phyloP scores from a whole-genome alignment of 2,888 invertebrate genomes.

The Elgonia sp. region DNA sequence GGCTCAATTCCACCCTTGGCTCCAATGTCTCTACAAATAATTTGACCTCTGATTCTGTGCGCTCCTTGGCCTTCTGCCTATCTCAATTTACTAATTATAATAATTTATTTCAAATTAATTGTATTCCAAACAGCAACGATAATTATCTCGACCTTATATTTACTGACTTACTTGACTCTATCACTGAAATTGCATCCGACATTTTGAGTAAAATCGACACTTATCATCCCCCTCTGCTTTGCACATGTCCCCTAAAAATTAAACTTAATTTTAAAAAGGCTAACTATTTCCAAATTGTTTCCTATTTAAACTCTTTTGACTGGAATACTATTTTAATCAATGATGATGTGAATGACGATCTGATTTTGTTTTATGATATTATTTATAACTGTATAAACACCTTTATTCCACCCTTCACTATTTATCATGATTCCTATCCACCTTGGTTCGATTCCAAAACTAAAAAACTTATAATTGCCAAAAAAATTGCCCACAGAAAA shows the following conservation, averaged over 20 bases:
- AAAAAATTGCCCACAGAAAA: constrained; percentile 25
- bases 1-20: constrained; percentile 9
- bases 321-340: neutral
- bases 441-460: constrained; percentile 8
- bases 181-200: neutral
- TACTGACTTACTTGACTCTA: neutral
- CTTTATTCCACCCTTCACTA: neutral
- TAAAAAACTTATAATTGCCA: neutral
- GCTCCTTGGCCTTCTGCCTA: neutral
- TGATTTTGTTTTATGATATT: neutral
- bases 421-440: constrained; percentile 1
- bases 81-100: neutral
- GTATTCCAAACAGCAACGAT: neutral
- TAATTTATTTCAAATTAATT: constrained; percentile 10
- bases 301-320: constrained; percentile 7
- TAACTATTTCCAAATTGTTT: neutral
- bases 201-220: neutral
- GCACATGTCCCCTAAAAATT: no score
- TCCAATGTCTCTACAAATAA: neutral
- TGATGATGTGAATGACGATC: constrained; percentile 1
- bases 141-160: constrained; percentile 9
- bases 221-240: neutral
- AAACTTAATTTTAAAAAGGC: constrained; percentile 20
- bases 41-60: neutral
- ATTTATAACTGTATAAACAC: constrained; percentile 1